These are phyloP conservation scores for Thera obeliscata DNA, from an alignment of 2,888 invertebrate genomes.

Conservation along the genomic window DNA sequence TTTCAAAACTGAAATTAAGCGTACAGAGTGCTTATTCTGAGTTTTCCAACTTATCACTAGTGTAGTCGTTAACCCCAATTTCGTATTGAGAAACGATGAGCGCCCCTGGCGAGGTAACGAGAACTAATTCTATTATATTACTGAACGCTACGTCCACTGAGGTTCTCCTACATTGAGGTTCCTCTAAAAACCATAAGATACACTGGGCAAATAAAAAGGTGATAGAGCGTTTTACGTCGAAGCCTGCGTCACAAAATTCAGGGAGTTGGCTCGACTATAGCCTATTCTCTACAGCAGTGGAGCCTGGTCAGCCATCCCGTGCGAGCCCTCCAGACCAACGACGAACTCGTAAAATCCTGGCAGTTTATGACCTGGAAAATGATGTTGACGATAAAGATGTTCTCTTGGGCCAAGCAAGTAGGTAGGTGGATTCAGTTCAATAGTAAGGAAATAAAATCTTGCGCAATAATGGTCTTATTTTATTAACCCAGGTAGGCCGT, in stretches of 20 bases:
- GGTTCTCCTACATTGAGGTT: not conserved
- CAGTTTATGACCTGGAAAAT: slow-evolving; percentile 3
- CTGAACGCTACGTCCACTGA: no score
- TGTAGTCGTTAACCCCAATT: no score
- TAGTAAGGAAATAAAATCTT: no score
- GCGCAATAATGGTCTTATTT: no score
- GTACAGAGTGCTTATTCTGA: no score
- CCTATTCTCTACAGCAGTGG: not conserved
- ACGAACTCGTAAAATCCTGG: not conserved
- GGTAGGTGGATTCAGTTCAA: no score
- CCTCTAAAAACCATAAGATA: not conserved
- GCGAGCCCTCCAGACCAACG: not conserved
- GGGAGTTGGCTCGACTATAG: not conserved
- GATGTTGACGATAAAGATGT: not conserved
- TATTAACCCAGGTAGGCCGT: no score
- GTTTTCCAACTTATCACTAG: no score
- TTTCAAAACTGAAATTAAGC: no score
- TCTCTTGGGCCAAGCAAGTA: not conserved
- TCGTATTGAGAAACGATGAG: no score
- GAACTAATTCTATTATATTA: no score
- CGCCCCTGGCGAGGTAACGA: no score
- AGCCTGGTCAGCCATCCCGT: not conserved
- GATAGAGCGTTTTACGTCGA: not conserved
- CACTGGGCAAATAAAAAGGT: not conserved
- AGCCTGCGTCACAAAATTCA: not conserved